phyloP scores from a whole-genome alignment of 2,888 invertebrate genomes.

The Empis livida region DNA sequence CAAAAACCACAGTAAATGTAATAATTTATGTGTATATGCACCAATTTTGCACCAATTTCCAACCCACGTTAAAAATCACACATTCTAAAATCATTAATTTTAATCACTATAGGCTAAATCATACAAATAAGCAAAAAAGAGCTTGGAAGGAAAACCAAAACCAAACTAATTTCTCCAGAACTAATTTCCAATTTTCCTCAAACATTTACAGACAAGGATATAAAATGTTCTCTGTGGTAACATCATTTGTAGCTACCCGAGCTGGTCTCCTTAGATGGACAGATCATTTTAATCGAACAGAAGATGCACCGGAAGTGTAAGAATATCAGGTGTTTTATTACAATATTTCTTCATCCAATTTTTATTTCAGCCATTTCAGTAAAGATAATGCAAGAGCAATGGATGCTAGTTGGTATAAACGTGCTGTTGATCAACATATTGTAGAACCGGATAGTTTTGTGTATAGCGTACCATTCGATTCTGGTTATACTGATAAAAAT shows the following conservation, averaged over 20 bases:
- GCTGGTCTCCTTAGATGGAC: slow-evolving; percentile 83
- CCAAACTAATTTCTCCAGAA: no score
- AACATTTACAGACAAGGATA: slow-evolving; percentile 60
- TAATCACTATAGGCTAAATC: no score
- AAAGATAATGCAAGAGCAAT: slow-evolving; percentile 67
- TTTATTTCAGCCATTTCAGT: slow-evolving; percentile 56
- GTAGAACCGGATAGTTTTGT: slow-evolving; percentile 84
- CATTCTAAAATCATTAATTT: no score
- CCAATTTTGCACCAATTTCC: no score
- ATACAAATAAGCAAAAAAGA: no score
- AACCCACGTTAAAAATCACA: no score
- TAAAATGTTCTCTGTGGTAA: slow-evolving; percentile 71
- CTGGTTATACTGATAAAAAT: slow-evolving; percentile 36
- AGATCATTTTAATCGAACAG: slow-evolving; percentile 48
- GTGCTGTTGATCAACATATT: slow-evolving; percentile 80
- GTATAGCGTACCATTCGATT: slow-evolving; percentile 51
- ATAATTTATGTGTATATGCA: no score
- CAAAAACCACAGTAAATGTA: no score
- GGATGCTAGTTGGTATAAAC: slow-evolving; percentile 81
- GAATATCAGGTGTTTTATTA: slow-evolving; percentile 17
- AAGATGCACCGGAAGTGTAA: slow-evolving; percentile 57
- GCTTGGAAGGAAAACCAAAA: no score
- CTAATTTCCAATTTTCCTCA: not conserved
- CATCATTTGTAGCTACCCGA: slow-evolving; percentile 81
- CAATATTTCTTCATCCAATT: not conserved